Evolutionary conservation across 2,113 vertebrate species (phyloP), one percentile per base, ranked within the genome.

Genomic region (Astur gentilis): DNA sequence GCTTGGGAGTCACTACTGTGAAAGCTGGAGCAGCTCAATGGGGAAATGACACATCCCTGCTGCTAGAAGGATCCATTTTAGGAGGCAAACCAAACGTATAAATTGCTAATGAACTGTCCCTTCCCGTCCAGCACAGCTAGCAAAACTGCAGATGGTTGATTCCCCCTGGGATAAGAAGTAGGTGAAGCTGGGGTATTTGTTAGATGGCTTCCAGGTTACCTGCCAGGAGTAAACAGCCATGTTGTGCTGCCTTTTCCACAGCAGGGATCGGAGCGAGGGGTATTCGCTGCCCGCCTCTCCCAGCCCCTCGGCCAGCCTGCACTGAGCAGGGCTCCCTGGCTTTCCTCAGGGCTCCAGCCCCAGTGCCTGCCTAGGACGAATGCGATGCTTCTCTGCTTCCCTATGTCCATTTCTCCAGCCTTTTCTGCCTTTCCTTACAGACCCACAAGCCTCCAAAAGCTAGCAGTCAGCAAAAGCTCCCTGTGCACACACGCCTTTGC

Each of bases 41-140:
- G 91, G 90, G 85, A 96, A 94, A 85, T 92, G 91, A 67, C 93
- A 90, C 91, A 93, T 95, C 87, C 55, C 82, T 78, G 64, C 79
- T 83, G 90, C 82, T 91, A 62, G 70, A 72, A 85, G 89, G 67
- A 95, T 83, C 89, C 95, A 77, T 87, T 90, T 88, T 87, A 90
- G 78, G 60, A 93, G 87, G 50, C 75, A 94, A 93, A 96, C 75
- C 27, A 31, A 95, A 96, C 0, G 2, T n/a, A 91, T 86, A 93
- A 90, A 97, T 95, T 90, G 87, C 95, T 93, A 96, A 91, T 96
- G 87, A 94, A 47, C 90, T 90, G 47, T 47, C 60, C 64, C 67
- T 96, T 94, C 92, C 90, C 65, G 72, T 54, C 67, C 83, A 55
- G 86, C 88, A 38, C 72, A 95, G 92, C 85, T 36, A 81, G 90